phyloP scores from a whole-genome alignment of 2,797 vertebrate species.

The Anguilla megastoma region DNA sequence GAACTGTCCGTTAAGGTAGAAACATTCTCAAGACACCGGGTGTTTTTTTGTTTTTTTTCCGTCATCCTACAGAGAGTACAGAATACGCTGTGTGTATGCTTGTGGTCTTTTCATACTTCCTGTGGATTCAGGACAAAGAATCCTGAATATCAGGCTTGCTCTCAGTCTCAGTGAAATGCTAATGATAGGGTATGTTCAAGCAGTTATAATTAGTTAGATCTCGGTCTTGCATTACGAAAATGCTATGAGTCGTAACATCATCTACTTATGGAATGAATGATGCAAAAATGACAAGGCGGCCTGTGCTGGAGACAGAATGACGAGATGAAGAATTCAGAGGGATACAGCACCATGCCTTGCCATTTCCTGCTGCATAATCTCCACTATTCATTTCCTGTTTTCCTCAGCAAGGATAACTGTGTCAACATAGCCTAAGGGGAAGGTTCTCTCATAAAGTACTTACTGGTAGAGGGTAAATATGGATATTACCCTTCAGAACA shows the following conservation, averaged over 20 bases:
- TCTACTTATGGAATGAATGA: not conserved
- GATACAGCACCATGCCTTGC: not conserved
- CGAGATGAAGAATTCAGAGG: not conserved
- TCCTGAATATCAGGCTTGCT: not conserved
- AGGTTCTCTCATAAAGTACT: not conserved
- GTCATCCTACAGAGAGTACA: not conserved
- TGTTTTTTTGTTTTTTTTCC: not conserved
- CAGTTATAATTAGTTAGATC: constrained; percentile 21
- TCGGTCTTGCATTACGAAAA: constrained; percentile 15
- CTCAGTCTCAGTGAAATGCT: not conserved
- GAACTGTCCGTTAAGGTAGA: not conserved
- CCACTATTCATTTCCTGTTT: not conserved
- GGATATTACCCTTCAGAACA: not conserved
- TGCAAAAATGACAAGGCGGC: not conserved
- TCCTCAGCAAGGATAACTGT: not conserved
- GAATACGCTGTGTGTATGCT: not conserved
- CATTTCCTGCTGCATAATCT: not conserved
- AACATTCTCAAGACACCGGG: not conserved
- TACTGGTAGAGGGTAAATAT: constrained; percentile 12
- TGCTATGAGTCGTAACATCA: not conserved
- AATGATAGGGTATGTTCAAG: not conserved
- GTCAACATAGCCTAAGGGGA: not conserved
- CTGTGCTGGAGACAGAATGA: not conserved
- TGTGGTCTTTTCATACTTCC: not conserved
- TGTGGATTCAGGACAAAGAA: constrained; percentile 22